Percentiles rank a stretch among this genome's conserved stretches.
phyloP scores from a whole-genome alignment of 2,888 invertebrate genomes.

The Pyrrhopygopsis socrates region DNA sequence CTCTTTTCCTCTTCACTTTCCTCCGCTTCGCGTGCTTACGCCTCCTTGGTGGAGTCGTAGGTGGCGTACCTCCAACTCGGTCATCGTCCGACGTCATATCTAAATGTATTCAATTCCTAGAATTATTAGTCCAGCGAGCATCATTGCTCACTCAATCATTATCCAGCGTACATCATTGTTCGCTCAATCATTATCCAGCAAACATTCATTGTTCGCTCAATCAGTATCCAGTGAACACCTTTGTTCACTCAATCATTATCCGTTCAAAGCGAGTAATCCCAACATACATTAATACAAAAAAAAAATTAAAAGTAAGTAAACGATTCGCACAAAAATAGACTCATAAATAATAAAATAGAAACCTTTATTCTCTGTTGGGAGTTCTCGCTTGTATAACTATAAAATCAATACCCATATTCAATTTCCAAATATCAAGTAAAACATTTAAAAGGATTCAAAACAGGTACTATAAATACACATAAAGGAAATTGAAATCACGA shows the following conservation, averaged over 20 bases:
- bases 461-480: slow-evolving; percentile 10
- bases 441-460: not conserved
- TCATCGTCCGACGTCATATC: slow-evolving; percentile 28
- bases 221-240: slow-evolving; percentile 46
- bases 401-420: slow-evolving; percentile 35
- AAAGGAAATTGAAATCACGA: slow-evolving; percentile 23
- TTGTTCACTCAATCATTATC: slow-evolving; percentile 44
- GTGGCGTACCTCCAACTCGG: slow-evolving; percentile 26
- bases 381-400: slow-evolving; percentile 40
- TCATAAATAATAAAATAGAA: slow-evolving; percentile 44
- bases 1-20: slow-evolving; percentile 24
- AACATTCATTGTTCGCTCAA: slow-evolving; percentile 39
- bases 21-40: slow-evolving; percentile 14
- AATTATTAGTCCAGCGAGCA: slow-evolving; percentile 23
- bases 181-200: slow-evolving; percentile 35
- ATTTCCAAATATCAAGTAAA: slow-evolving; percentile 21
- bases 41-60: slow-evolving; percentile 21
- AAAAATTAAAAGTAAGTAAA: slow-evolving; percentile 20
- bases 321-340: slow-evolving; percentile 8
- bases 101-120: slow-evolving; percentile 19
- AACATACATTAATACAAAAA: not conserved
- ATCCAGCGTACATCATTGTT: slow-evolving; percentile 39
- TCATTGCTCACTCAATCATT: slow-evolving; percentile 39
- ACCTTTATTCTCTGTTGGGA: slow-evolving; percentile 38
- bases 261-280: slow-evolving; percentile 38